These are phyloP conservation scores for Sarotherodon lohbergeri DNA, from an alignment of 2,113 vertebrate species.

Conservation along the genomic window DNA sequence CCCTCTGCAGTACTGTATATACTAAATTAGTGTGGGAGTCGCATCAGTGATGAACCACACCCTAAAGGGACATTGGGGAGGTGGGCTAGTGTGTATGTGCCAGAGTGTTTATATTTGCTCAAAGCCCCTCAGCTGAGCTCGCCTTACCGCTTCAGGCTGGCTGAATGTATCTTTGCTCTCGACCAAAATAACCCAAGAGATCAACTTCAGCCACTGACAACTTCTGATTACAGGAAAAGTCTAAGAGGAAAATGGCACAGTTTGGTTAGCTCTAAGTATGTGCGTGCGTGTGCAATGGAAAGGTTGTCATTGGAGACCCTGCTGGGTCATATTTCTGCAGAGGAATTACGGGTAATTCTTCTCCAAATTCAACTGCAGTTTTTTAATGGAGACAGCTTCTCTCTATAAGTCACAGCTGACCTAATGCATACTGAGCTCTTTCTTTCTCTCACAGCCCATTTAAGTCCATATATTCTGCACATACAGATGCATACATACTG, in stretches of 20 bases:
- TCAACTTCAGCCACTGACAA: conserved; percentile 1
- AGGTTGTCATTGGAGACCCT: conserved; percentile 23
- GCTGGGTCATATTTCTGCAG: conserved; percentile 41
- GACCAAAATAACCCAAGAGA: conserved; percentile 36
- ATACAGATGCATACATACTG: not conserved
- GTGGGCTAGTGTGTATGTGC: not conserved
- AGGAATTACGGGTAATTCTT: conserved; percentile 28
- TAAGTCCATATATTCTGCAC: not conserved
- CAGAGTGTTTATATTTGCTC: conserved; percentile 44
- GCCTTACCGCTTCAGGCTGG: conserved; percentile 13
- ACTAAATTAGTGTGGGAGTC: conserved; percentile 13
- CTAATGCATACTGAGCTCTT: not conserved
- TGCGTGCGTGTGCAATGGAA: not conserved
- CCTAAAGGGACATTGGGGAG: not conserved
- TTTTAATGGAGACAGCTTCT: conserved; percentile 25
- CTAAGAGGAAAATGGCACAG: not conserved
- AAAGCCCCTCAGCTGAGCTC: conserved; percentile 34
- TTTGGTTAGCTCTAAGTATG: not conserved
- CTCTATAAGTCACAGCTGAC: not conserved
- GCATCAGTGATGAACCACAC: conserved; percentile 2
- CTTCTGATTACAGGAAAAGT: conserved; percentile 6
- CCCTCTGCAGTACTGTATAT: conserved; percentile 1
- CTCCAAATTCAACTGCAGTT: conserved; percentile 7
- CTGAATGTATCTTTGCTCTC: conserved; percentile 1
- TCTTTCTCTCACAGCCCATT: not conserved